Evolutionary conservation across 2,888 invertebrate species (phyloP), one percentile per base, ranked within the genome.

Genomic region (Cheiracanthium punctorium): DNA sequence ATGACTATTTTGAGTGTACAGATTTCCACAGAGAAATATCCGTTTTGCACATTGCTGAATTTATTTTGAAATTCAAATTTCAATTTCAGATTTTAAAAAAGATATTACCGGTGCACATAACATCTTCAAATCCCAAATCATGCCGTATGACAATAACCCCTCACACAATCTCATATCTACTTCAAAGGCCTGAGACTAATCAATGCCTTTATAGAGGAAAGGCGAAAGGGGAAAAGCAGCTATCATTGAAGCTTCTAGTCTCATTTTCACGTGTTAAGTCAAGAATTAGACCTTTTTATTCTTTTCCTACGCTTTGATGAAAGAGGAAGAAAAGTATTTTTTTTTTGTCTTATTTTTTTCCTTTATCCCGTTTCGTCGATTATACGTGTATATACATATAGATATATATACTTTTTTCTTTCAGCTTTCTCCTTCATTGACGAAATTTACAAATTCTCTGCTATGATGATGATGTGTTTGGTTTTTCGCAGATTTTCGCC

Each of bases 211-310:
- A 37, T n/a, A n/a, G n/a, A n/a, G n/a, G n/a, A n/a, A n/a, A n/a
- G n/a, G 70, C n/a, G 41, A 29, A 41, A n/a, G 4, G 20, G 74
- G 33, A 43, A 65, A 79, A 30, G 64, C 82, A 74, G 80, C 85
- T 80, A 75, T 80, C 85, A 86, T n/a, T 86, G 85, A 86, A 86
- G 80, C 79, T 86, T 86, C 80, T 80, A 86, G 80, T 80, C 80
- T 80, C 85, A 86, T 86, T 86, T 80, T 80, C 80, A 75, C 85
- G 80, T 52, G 75, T 86, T 86, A 86, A 86, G 80, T 80, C 85
- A 80, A 80, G 80, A 75, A 75, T 71, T 71, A 69, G 80, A 75
- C 70, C 75, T 74, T 30, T n/a, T n/a, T n/a, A n/a, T n/a, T 67
- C 41, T 41, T 24, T 64, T 8, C 37, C 12, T 33, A 43, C 58